Conservation (phyloP, 2,888 invertebrate species). For the Drosophila buzzatii region DNA sequence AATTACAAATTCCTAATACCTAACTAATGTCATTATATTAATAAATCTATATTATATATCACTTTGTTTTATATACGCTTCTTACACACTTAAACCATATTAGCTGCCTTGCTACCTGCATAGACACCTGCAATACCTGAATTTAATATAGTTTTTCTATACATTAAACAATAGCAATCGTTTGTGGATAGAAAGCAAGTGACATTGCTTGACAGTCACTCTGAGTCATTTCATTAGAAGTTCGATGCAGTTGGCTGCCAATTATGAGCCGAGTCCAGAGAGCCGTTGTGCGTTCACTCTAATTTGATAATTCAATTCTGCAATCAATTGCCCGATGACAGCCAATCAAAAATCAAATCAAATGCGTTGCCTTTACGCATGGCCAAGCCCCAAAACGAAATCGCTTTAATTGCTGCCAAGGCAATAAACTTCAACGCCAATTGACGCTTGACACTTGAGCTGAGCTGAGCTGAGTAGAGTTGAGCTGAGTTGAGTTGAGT, state of each 20-base stretch:
- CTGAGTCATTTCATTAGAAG: slow-evolving; percentile 26
- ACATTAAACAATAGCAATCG: background rate
- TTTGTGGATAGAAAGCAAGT: background rate
- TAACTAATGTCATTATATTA: background rate
- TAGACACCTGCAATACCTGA: background rate
- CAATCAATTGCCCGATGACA: slow-evolving; percentile 64
- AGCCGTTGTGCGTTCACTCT: slow-evolving; percentile 31
- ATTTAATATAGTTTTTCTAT: background rate
- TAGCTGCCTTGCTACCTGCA: background rate
- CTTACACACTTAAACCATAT: background rate
- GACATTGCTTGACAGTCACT: slow-evolving; percentile 13
- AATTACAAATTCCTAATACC: too few relatives aligned
- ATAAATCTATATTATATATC: background rate
- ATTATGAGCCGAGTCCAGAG: slow-evolving; percentile 46
- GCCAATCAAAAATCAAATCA: slow-evolving; percentile 67
- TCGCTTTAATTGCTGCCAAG: slow-evolving; percentile 77
- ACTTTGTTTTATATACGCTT: too few relatives aligned
- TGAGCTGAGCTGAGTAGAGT: slow-evolving; percentile 35
- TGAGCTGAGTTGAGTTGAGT: slow-evolving; percentile 28
- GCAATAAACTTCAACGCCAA: slow-evolving; percentile 79
- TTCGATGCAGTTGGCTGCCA: slow-evolving; percentile 22
- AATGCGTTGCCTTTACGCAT: slow-evolving; percentile 57
- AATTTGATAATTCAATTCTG: slow-evolving; percentile 78
- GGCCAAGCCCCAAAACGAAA: slow-evolving; percentile 60
- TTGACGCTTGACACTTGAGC: slow-evolving; percentile 76